Conservation (phyloP, 2,113 vertebrate species). For the Pterocles orientalis region DNA sequence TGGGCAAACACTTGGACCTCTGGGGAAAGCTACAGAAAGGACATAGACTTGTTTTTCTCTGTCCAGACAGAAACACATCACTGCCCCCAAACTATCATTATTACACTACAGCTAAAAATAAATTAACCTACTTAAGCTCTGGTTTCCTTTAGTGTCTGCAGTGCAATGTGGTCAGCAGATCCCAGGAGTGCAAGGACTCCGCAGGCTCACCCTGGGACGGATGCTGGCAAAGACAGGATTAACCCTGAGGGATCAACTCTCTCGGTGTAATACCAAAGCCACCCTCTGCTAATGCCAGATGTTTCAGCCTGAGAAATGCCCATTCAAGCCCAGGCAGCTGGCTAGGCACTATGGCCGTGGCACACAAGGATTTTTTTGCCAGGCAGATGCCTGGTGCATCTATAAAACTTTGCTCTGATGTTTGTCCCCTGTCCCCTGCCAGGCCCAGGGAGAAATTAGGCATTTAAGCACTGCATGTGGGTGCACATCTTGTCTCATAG, state of each 20-base stretch:
- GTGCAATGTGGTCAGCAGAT: background rate
- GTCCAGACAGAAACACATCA: background rate
- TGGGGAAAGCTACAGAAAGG: background rate
- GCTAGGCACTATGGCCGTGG: background rate
- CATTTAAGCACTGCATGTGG: background rate
- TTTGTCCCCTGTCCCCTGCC: background rate
- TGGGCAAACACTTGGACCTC: background rate
- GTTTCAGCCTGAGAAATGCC: background rate
- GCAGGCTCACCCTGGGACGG: background rate
- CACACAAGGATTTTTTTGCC: background rate
- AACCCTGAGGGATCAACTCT: background rate
- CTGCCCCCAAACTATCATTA: background rate
- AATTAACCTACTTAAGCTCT: background rate
- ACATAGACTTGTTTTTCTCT: background rate
- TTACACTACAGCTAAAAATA: background rate
- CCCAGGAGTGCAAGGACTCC: background rate
- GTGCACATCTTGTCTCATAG: background rate
- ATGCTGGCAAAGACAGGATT: background rate
- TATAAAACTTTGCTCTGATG: background rate
- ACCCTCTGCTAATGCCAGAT: rapidly evolving
- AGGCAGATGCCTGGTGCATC: background rate
- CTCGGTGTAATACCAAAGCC: rapidly evolving
- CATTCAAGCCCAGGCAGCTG: background rate
- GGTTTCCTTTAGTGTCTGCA: background rate
- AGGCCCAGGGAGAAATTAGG: background rate